Evolutionary conservation across 2,113 vertebrate species (phyloP).

Genomic region (Tricholaema leucomelas): DNA sequence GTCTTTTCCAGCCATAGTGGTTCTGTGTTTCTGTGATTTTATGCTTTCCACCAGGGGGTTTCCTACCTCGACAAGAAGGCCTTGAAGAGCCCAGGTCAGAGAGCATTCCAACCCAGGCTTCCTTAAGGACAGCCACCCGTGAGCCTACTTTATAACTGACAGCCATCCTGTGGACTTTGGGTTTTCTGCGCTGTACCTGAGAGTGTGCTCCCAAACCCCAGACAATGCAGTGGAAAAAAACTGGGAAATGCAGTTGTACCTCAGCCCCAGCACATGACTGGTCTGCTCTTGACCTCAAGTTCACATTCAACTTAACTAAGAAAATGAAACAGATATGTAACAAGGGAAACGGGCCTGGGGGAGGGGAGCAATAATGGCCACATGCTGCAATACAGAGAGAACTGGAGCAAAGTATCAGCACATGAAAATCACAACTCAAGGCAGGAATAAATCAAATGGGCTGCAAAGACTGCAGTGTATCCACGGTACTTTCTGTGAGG

Average conservation of each 20-base stretch:
- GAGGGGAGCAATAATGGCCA: constrained; percentile 30
- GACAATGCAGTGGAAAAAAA: constrained; percentile 47
- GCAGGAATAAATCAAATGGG: constrained; percentile 48
- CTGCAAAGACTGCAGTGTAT: constrained; percentile 2
- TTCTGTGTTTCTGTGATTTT: neutral
- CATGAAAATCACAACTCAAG: constrained; percentile 51
- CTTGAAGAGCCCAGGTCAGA: neutral
- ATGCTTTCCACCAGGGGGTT: neutral
- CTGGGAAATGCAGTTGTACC: constrained; percentile 38
- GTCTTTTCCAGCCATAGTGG: no score
- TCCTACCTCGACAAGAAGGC: neutral
- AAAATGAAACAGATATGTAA: constrained; percentile 63
- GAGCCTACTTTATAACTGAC: neutral
- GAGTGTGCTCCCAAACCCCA: constrained; percentile 4
- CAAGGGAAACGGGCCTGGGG: constrained; percentile 22
- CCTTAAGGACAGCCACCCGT: constrained; percentile 34
- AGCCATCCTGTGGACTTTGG: constrained; percentile 50
- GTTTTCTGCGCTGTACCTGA: neutral
- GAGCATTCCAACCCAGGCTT: neutral
- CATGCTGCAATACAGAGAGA: constrained; percentile 32
- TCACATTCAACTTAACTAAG: constrained; percentile 52
- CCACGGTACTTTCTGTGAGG: constrained; percentile 2
- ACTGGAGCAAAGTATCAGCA: constrained; percentile 52
- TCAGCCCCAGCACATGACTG: constrained; percentile 33
- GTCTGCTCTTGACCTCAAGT: constrained; percentile 55